Conservation (phyloP, 2,797 vertebrate species). For the Enteromius thamalakanensis region DNA sequence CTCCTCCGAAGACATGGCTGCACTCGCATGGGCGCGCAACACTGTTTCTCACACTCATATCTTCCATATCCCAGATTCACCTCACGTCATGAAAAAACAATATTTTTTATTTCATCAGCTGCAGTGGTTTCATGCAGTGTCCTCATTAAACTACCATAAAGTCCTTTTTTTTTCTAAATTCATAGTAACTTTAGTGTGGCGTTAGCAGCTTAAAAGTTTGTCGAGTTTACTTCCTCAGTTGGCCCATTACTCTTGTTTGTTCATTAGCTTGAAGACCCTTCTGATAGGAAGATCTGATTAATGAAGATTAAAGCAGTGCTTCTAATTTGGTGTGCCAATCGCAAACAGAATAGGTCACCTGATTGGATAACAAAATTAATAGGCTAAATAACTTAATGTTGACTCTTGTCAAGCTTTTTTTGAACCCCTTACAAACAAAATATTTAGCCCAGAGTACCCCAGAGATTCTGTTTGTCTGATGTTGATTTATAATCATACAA, state of each 20-base stretch:
- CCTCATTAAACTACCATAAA: conserved; percentile 16
- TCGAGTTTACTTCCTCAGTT: conserved; percentile 4
- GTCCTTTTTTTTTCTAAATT: neutral
- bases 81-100: conserved; percentile 10
- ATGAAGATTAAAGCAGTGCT: conserved; percentile 15
- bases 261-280: conserved; percentile 26
- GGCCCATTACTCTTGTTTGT: conserved; percentile 17
- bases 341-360: neutral
- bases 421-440: neutral
- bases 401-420: neutral
- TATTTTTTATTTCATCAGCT: conserved; percentile 36
- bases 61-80: conserved; percentile 37
- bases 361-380: neutral
- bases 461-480: neutral
- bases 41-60: conserved; percentile 41
- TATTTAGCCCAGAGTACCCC: neutral
- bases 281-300: neutral
- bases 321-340: neutral
- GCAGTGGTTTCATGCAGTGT: neutral
- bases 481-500: neutral
- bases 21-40: conserved; percentile 51
- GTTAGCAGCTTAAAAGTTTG: neutral
- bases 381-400: neutral
- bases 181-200: neutral
- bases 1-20: conserved; percentile 54